These are phyloP conservation scores for Lepus townsendii DNA, from an alignment of 2,797 vertebrate genomes.

Conservation along the genomic window DNA sequence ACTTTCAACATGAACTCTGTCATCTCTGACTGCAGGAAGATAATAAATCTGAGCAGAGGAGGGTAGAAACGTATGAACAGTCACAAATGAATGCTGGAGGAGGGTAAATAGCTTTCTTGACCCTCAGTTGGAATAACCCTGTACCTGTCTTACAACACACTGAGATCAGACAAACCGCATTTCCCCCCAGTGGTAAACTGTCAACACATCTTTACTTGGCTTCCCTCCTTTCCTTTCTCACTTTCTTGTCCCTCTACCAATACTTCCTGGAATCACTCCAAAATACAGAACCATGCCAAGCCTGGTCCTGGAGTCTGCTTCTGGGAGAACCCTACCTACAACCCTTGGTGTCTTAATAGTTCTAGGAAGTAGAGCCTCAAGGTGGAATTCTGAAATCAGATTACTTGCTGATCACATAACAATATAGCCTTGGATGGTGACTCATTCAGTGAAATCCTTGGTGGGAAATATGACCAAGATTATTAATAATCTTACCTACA, in stretches of 20 bases:
- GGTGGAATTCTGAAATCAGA: neutral
- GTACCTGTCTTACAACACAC: neutral
- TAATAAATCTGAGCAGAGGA: neutral
- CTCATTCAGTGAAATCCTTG: neutral
- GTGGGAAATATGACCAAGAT: neutral
- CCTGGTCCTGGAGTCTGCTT: neutral
- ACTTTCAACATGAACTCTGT: neutral
- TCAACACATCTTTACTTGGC: neutral
- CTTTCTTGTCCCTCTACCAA: neutral
- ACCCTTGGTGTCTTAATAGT: neutral
- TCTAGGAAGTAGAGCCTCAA: neutral
- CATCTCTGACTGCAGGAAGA: neutral
- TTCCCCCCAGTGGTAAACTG: neutral
- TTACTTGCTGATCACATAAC: neutral
- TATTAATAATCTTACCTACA: neutral
- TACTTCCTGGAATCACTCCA: neutral
- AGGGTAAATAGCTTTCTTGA: neutral
- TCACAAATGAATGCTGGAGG: neutral
- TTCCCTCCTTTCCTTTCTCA: neutral
- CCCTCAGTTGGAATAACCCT: neutral
- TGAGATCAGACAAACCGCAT: neutral
- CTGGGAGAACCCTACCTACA: neutral
- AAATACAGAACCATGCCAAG: neutral
- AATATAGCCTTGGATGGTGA: neutral
- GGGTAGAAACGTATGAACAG: neutral